Conservation (phyloP, 2,113 vertebrate genomes). For the Mus spicilegus region DNA sequence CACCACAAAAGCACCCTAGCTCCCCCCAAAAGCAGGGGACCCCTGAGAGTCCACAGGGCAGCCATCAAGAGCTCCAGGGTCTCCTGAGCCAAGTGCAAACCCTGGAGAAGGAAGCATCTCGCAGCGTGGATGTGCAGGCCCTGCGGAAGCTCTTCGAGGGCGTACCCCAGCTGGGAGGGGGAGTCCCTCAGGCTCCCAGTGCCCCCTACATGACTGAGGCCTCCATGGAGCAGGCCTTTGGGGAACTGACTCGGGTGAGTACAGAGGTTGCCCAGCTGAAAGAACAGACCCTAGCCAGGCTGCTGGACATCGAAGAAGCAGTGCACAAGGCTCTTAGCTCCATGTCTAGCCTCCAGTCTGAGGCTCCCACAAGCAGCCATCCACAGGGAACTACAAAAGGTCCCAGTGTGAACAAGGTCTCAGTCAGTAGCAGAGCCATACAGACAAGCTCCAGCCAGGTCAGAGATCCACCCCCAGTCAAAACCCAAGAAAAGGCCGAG, state of each 20-base stretch:
- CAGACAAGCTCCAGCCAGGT: constrained; percentile 60
- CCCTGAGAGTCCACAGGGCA: constrained; percentile 90
- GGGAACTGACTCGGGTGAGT: constrained; percentile 93
- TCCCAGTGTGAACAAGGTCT: constrained; percentile 87
- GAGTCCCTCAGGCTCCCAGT: constrained; percentile 61
- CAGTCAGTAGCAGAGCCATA: constrained; percentile 85
- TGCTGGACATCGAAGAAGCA: constrained; percentile 93
- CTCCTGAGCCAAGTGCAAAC: constrained; percentile 91
- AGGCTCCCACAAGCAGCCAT: constrained; percentile 90
- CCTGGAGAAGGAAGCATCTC: constrained; percentile 91
- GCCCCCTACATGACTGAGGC: constrained; percentile 82
- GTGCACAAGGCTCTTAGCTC: constrained; percentile 96
- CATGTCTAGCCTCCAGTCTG: constrained; percentile 94
- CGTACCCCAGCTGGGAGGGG: constrained; percentile 90
- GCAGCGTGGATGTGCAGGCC: constrained; percentile 88
- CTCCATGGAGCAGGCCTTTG: constrained; percentile 91
- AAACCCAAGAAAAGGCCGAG: neutral
- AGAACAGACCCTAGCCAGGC: constrained; percentile 94
- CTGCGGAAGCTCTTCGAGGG: constrained; percentile 92
- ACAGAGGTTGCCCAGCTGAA: constrained; percentile 94
- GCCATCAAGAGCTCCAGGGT: constrained; percentile 91
- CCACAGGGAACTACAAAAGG: constrained; percentile 84
- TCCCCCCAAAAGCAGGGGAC: constrained; percentile 79
- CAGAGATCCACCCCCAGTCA: neutral
- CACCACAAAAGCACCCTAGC: neutral